Evolutionary conservation across 2,888 invertebrate genomes (phyloP).

Genomic region (Mythimna pallens): DNA sequence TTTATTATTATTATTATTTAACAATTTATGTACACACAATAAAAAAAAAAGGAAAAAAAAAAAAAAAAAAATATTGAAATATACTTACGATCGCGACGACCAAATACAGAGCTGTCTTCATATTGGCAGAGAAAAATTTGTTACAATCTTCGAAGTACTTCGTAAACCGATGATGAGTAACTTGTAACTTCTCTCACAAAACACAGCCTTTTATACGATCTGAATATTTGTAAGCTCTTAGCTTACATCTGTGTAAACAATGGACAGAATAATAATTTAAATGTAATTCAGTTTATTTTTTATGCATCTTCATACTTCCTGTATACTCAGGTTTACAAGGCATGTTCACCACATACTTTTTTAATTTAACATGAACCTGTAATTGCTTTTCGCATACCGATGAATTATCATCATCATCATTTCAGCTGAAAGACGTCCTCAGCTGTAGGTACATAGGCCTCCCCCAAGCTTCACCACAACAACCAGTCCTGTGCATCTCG

Average conservation of each 20-base stretch:
- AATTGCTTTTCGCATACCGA: no score
- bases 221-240: conserved; percentile 21
- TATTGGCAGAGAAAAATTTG: conserved; percentile 6
- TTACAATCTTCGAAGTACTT: conserved; percentile 15
- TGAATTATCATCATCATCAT: no score
- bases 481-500: no score
- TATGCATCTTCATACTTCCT: conserved; percentile 7
- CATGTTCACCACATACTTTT: no score
- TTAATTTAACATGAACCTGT: no score
- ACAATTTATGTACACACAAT: no score
- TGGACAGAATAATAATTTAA: conserved; percentile 4
- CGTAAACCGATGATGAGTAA: conserved; percentile 14
- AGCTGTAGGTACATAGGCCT: no score
- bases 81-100: conserved; percentile 26
- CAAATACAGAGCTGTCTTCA: conserved; percentile 20
- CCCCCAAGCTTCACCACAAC: no score
- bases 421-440: no score
- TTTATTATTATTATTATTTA: no score
- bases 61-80: no score
- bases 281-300: neutral
- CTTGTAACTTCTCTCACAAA: conserved; percentile 6
- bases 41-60: no score
- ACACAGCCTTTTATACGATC: conserved; percentile 33
- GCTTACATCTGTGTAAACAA: conserved; percentile 6
- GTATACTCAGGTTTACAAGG: conserved; percentile 7